Conservation (phyloP, 2,888 invertebrate species). For the Anticlea derivata region DNA sequence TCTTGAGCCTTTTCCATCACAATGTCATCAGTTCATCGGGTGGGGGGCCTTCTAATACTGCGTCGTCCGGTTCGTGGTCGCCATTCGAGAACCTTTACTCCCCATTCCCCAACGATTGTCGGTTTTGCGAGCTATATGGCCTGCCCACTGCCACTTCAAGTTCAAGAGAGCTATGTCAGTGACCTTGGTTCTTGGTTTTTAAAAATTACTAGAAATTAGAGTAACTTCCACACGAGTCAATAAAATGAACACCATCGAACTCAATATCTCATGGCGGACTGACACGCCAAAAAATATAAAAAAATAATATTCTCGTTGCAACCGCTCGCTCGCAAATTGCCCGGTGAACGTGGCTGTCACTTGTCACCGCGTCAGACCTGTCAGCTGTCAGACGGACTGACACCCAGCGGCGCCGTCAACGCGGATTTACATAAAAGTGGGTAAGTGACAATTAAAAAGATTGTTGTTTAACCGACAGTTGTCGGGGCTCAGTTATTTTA, state of each 20-base stretch:
- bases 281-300: constrained; percentile 42
- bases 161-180: no score
- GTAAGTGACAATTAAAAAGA: constrained; percentile 69
- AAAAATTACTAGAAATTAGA: neutral
- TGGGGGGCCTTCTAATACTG: no score
- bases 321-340: constrained; percentile 66
- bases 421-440: constrained; percentile 74
- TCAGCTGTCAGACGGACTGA: constrained; percentile 51
- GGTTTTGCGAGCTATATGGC: no score
- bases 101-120: no score
- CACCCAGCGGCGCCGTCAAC: constrained; percentile 56
- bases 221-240: constrained; percentile 4
- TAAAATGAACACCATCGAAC: constrained; percentile 33
- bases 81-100: no score
- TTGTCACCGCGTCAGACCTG: constrained; percentile 64
- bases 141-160: no score
- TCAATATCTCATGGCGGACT: constrained; percentile 37
- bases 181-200: no score
- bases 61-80: no score
- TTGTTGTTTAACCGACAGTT: constrained; percentile 45
- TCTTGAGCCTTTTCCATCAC: no score
- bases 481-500: constrained; percentile 17
- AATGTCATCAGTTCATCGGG: no score
- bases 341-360: constrained; percentile 67
- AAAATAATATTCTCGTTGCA: constrained; percentile 59